These are phyloP conservation scores for Leptoclinus maculatus DNA, from an alignment of 2,797 vertebrate genomes.

Conservation along the genomic window DNA sequence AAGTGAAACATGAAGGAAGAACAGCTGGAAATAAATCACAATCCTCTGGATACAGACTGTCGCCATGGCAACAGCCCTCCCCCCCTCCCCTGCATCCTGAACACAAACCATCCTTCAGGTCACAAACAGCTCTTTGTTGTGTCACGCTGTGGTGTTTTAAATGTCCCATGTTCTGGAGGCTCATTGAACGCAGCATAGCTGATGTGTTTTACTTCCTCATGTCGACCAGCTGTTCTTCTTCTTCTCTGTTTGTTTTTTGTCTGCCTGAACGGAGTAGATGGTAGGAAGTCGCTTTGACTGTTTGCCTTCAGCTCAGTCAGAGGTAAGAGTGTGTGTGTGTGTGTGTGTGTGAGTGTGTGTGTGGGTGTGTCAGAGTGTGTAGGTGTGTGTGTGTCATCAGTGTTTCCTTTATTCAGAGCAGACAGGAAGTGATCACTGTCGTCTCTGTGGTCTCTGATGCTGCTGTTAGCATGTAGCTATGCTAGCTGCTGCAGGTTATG, in stretches of 20 bases:
- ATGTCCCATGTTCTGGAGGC: background rate
- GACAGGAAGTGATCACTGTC: no score
- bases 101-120: no score
- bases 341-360: conserved; percentile 26
- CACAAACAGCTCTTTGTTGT: no score
- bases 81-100: no score
- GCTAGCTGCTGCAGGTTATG: no score
- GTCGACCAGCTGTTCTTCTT: conserved; percentile 26
- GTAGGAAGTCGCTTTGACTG: conserved; percentile 84
- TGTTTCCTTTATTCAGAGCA: background rate
- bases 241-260: conserved; percentile 50
- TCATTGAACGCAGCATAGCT: background rate
- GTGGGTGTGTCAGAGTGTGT: background rate
- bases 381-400: background rate
- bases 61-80: no score
- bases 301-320: conserved; percentile 80
- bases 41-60: no score
- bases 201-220: background rate
- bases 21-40: no score
- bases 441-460: no score
- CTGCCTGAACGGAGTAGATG: conserved; percentile 76
- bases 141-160: background rate
- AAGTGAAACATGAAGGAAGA: no score
- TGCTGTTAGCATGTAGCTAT: no score
- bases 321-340: conserved; percentile 78